Evolutionary conservation across 2,888 invertebrate genomes (phyloP).

Genomic region (Matsumyia berberina): DNA sequence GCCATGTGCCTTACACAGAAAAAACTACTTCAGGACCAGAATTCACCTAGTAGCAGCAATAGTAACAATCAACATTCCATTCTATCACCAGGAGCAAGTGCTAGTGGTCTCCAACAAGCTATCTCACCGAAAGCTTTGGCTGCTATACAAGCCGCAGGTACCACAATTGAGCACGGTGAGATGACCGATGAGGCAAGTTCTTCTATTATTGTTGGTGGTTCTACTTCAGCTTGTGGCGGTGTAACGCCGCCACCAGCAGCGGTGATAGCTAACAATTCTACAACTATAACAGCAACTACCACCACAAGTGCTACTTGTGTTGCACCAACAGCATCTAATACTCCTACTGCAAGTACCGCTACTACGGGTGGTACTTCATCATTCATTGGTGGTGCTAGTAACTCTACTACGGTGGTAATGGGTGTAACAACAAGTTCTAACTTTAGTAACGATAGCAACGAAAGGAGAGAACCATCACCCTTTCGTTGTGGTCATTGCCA

Average conservation of each 20-base stretch:
- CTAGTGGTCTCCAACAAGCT: constrained; percentile 81
- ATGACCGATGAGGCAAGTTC: constrained; percentile 80
- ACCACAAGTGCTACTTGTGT: constrained; percentile 80
- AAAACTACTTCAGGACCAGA: constrained; percentile 56
- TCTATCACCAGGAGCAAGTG: constrained; percentile 77
- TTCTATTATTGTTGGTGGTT: constrained; percentile 79
- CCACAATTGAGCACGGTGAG: constrained; percentile 84
- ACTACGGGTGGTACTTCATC: constrained; percentile 75
- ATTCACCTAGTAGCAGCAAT: constrained; percentile 55
- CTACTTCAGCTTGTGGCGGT: constrained; percentile 68
- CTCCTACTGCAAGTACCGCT: constrained; percentile 80
- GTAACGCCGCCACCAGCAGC: constrained; percentile 53
- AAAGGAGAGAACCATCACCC: constrained; percentile 86
- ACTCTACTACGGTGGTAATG: constrained; percentile 75
- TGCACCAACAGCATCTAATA: constrained; percentile 74
- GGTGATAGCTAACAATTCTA: constrained; percentile 73
- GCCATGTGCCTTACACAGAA: constrained; percentile 83
- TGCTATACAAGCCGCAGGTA: constrained; percentile 80
- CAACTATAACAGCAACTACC: constrained; percentile 82
- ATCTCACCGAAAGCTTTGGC: constrained; percentile 79
- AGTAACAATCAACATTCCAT: constrained; percentile 79
- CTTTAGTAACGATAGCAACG: constrained; percentile 81
- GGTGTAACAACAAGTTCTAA: constrained; percentile 77
- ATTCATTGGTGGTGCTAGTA: constrained; percentile 75
- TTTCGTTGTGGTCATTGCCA: constrained; percentile 92